Evolutionary conservation across 2,797 vertebrate species (phyloP), one percentile per base, ranked within the genome.

Genomic region (Halcyon smyrnensis): DNA sequence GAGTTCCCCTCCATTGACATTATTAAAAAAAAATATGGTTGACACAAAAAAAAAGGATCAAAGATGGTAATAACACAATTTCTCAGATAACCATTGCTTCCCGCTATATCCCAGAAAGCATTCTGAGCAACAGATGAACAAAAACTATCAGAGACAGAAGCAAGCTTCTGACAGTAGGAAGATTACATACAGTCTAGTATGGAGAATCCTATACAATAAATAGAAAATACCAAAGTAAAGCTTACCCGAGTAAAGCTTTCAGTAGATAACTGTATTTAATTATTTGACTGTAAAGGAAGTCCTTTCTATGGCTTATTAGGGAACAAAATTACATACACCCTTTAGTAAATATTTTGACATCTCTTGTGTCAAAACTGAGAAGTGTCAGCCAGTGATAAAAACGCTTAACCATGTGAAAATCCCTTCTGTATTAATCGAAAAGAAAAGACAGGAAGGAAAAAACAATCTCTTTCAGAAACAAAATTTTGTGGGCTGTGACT

Each of bases 401-500:
- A 76, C 21, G 39, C n/a, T 85, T 67, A 83, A 80, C 46, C n/a
- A 62, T 85, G 64, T 60, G 54, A 75, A 84, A 91, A 64, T 77
- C 15, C 50, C 15, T 32, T 79, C 88, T 67, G 45, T 46, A 74
- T 74, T 84, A 51, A 78, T 79, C 20, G 59, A 80, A 90, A 90
- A 63, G 24, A 51, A 92, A 93, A 90, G 89, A n/a, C 89, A 89
- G 87, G 93, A 93, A 95, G 93, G 84, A 87, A 95, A 92, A 96
- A 97, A 87, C 84, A 95, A 70, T 74, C 54, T 79, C 54, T 80
- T 87, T 65, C 56, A 76, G 71, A 89, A 90, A 93, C 43, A 83
- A 70, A 70, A 70, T 92, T 79, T 45, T 64, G 48, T 76, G 79
- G 70, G 56, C 63, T 90, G 25, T 73, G 57, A 80, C 84, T 77